Base-by-base conservation (phyloP, 2,888 invertebrate genomes). In the Hesperia comma region DNA sequence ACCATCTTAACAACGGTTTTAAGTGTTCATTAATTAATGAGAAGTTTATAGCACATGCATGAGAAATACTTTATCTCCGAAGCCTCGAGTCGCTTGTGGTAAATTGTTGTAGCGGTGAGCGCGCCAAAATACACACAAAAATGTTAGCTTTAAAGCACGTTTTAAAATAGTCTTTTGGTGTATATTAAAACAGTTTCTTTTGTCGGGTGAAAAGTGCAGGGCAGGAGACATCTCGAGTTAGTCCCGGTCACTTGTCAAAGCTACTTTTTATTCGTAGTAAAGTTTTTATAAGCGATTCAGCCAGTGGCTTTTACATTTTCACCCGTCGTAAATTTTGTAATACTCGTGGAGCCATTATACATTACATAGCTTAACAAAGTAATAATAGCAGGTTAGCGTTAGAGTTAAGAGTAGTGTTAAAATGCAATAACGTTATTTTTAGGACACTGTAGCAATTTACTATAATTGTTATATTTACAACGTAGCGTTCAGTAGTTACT, bases 221-320 rank as follows among this genome's bases (percentile, higher is more conserved):
- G 43, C 43, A 15, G 17, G 43, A 19, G 49, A 49, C 49, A 19
- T 49, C 49, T 49, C 49, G 19, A 19, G 19, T 19, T 49, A 49
- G 49, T 49, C 19, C 19, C 49, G 49, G 49, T 49, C 49, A 49
- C 49, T 49, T 49, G 49, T 49, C 49, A 49, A 49, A 49, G 49
- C 12, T 19, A 49, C 19, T 49, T 49, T 49, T 49, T 49, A 49
- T 49, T 49, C 49, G 19, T 19, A 49, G 19, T 49, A 19, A 49
- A 49, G 49, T 49, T 19, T 49, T 19, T 49, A 49, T 49, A 49
- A 19, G 49, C 49, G 19, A 49, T 49, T 49, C 49, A 4, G 10
- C 19, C 19, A 1, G 49, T 17, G 19, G 19, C 19, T 19, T 49
- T 19, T 49, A 12, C 49, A 19, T 49, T 49, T 49, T 21, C 15